Percentiles rank a stretch among this genome's conserved stretches.
Conservation (phyloP, 2,113 vertebrate species). For the Colinus virginianus region DNA sequence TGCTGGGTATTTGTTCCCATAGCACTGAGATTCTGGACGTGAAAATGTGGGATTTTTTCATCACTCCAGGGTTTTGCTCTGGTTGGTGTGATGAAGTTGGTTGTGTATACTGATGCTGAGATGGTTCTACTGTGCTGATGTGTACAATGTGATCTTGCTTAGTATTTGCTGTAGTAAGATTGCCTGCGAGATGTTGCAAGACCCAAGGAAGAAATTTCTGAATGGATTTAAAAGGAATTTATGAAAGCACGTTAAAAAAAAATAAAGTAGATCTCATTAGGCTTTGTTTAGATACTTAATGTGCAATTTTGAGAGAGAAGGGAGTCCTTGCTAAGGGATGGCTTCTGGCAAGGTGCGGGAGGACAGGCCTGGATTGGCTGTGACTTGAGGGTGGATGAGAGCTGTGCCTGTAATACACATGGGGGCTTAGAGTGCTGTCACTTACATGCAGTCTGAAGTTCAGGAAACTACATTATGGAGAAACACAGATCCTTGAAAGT, state of each 20-base stretch:
- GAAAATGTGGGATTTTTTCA: not conserved
- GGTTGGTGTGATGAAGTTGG: not conserved
- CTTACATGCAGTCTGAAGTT: accelerated
- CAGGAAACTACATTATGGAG: not conserved
- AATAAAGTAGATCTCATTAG: not conserved
- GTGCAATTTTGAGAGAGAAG: not conserved
- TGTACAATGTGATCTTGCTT: not conserved
- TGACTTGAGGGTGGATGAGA: not conserved
- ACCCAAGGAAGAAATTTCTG: not conserved
- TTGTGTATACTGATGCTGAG: not conserved
- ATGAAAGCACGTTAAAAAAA: not conserved
- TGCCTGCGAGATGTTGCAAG: not conserved
- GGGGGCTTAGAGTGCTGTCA: not conserved
- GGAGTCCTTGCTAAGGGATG: too few species aligned
- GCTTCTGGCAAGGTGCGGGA: not conserved
- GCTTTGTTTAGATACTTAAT: not conserved
- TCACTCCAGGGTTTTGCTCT: not conserved
- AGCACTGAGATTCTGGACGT: not conserved
- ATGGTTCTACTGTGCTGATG: not conserved
- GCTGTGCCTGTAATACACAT: accelerated
- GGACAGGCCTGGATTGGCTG: accelerated
- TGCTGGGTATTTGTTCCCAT: not conserved
- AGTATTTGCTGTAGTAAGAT: not conserved
- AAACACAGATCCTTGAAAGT: not conserved
- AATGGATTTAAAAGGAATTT: not conserved